Percentiles rank a stretch among this genome's conserved stretches.
Evolutionary conservation across 2,797 vertebrate genomes (phyloP).

Genomic region (Myripristis murdjan): DNA sequence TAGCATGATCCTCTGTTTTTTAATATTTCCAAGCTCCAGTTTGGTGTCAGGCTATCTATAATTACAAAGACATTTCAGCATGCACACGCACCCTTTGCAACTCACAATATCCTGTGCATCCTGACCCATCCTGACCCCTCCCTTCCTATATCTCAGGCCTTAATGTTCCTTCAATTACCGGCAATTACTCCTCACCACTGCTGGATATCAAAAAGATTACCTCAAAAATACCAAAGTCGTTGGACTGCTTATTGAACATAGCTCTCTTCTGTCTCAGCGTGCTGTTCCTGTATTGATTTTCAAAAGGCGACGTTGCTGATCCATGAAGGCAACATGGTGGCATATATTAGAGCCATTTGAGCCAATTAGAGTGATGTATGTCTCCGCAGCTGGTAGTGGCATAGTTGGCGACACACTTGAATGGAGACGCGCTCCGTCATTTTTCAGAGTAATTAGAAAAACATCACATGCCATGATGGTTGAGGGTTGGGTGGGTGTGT

Average conservation of each 20-base stretch:
- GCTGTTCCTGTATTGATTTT: conserved; percentile 78
- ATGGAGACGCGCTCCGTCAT: conserved; percentile 67
- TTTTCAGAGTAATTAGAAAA: conserved; percentile 85
- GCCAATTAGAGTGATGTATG: conserved; percentile 85
- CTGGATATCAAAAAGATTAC: conserved; percentile 65
- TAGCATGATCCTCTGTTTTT: conserved; percentile 20
- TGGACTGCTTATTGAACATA: conserved; percentile 67
- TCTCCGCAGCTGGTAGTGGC: conserved; percentile 46
- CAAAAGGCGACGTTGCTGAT: conserved; percentile 78
- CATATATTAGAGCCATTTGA: conserved; percentile 82
- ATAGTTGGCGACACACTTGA: conserved; percentile 67
- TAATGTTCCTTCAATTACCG: conserved; percentile 68
- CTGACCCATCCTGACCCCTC: conserved; percentile 49
- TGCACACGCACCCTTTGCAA: conserved; percentile 9
- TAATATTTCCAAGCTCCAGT: conserved; percentile 17
- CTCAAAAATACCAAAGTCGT: conserved; percentile 68
- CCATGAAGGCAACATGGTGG: conserved; percentile 81
- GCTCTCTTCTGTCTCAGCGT: conserved; percentile 50
- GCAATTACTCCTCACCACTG: conserved; percentile 65
- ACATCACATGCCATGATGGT: conserved; percentile 65
- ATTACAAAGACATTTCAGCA: conserved; percentile 48
- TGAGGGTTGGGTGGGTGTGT: conserved; percentile 32
- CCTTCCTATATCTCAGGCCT: conserved; percentile 47
- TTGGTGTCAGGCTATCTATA: conserved; percentile 47
- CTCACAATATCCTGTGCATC: conserved; percentile 28